These are phyloP conservation scores for Hyposoter dolosus DNA, from an alignment of 2,888 invertebrate species.

Conservation along the genomic window DNA sequence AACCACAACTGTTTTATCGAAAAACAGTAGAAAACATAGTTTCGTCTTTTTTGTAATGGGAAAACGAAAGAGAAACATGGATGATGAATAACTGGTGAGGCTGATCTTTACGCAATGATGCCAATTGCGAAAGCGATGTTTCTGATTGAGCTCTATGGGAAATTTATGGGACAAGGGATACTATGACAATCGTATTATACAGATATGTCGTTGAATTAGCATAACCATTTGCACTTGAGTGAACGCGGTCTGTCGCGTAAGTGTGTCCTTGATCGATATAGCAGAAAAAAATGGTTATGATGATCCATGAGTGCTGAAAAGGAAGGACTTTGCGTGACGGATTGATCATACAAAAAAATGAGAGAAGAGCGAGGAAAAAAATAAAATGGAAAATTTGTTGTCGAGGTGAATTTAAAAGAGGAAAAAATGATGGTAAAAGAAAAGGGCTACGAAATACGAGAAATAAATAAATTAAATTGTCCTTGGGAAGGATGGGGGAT, in stretches of 20 bases:
- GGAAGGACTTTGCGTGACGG: background rate
- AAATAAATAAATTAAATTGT: slow-evolving; percentile 66
- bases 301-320: background rate
- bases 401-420: background rate
- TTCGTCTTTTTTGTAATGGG: too few relatives aligned
- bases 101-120: background rate
- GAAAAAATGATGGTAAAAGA: background rate
- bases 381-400: background rate
- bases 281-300: background rate
- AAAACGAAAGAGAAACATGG: background rate
- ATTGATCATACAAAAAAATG: background rate
- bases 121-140: background rate
- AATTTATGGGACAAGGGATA: background rate
- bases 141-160: background rate
- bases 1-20: background rate
- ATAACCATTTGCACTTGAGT: background rate
- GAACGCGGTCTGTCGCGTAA: background rate
- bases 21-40: background rate
- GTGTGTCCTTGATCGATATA: background rate
- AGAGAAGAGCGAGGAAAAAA: background rate
- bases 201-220: background rate
- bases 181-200: background rate
- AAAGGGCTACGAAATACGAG: slow-evolving; percentile 55
- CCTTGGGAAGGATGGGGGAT: slow-evolving; percentile 34
- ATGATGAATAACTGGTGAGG: background rate